A percentile compares a stretch with the other conserved stretches of the same genome.
These are phyloP conservation scores for Carettochelys insculpta DNA, from an alignment of 2,113 vertebrate genomes.

Conservation along the genomic window DNA sequence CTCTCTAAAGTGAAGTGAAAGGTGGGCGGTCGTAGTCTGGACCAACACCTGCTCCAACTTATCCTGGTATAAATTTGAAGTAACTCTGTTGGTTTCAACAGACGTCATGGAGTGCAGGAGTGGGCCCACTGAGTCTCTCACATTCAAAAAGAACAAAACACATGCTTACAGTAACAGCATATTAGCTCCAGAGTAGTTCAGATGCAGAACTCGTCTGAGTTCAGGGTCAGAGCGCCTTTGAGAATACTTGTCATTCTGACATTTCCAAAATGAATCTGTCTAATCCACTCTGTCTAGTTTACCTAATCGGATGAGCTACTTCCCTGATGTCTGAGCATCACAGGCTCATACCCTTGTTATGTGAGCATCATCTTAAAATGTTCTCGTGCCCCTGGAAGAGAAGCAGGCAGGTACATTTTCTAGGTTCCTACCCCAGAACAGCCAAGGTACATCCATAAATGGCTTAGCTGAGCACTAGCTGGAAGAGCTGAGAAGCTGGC, in stretches of 20 bases:
- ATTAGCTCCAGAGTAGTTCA: neutral
- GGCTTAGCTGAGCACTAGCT: neutral
- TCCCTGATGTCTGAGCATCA: neutral
- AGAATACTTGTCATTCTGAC: accelerated
- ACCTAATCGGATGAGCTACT: neutral
- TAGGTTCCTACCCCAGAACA: neutral
- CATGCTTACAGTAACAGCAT: neutral
- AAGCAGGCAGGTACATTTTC: neutral
- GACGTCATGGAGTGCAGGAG: neutral
- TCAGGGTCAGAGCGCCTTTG: neutral
- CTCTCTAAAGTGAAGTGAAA: neutral
- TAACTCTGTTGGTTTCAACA: neutral
- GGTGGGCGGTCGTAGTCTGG: neutral
- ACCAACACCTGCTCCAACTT: neutral
- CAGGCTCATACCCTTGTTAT: neutral
- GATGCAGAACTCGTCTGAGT: neutral
- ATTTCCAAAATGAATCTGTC: neutral
- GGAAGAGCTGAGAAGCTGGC: neutral
- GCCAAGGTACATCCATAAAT: neutral
- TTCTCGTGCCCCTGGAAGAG: neutral
- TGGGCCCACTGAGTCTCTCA: accelerated
- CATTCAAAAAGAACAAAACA: neutral
- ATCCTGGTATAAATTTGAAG: neutral
- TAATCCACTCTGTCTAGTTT: neutral
- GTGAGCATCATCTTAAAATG: neutral